phyloP scores from a whole-genome alignment of 2,888 invertebrate species.

The Drosophila tripunctata region DNA sequence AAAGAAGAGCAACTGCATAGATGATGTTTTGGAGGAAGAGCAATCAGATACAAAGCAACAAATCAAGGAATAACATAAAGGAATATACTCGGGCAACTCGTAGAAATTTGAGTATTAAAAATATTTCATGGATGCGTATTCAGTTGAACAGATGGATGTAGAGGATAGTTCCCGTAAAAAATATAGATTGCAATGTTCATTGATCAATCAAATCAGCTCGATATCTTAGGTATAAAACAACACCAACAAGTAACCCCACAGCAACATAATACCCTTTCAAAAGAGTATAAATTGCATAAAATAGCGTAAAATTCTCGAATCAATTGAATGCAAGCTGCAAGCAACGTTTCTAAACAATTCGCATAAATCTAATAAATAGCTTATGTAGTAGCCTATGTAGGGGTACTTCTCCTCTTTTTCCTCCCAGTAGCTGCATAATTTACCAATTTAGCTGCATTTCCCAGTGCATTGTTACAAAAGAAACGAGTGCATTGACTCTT shows the following conservation, averaged over 20 bases:
- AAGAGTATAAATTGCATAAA: background rate
- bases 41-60: too few relatives aligned
- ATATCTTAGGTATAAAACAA: too few relatives aligned
- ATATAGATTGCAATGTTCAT: background rate
- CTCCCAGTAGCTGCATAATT: conserved; percentile 61
- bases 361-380: conserved; percentile 69
- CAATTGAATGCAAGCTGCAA: conserved; percentile 69
- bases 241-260: background rate
- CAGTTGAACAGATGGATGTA: too few relatives aligned
- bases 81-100: too few relatives aligned
- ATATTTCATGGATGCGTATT: too few relatives aligned
- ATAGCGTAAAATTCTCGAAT: conserved; percentile 74
- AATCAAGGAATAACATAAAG: too few relatives aligned
- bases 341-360: conserved; percentile 36
- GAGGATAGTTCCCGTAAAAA: too few relatives aligned
- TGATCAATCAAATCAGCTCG: background rate
- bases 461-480: conserved; percentile 36
- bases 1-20: background rate
- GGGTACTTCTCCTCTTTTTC: background rate
- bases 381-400: background rate
- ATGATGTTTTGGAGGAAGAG: too few relatives aligned
- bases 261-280: background rate
- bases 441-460: conserved; percentile 64
- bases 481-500: conserved; percentile 51
- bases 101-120: too few relatives aligned